Conservation (phyloP, 1,140 invertebrate species). For the Notospermus geniculatus region DNA sequence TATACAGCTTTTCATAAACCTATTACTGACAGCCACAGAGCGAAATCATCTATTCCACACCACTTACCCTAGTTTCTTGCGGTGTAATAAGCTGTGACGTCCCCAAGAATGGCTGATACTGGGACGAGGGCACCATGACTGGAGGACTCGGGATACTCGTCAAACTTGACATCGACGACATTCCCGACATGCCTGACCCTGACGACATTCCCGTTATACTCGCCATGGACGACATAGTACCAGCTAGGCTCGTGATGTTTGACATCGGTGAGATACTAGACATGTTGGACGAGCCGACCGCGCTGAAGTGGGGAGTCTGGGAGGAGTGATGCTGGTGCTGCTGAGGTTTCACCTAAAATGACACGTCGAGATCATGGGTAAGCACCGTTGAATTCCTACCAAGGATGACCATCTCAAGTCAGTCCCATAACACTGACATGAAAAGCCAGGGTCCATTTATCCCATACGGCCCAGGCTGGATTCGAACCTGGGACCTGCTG, state of each 20-base stretch:
- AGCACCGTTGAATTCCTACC: background rate
- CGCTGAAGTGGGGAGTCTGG: slow-evolving; percentile 46
- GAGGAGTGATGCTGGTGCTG: slow-evolving; percentile 59
- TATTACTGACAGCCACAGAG: too few relatives aligned
- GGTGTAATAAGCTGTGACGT: slow-evolving; percentile 38
- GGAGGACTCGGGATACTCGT: slow-evolving; percentile 49
- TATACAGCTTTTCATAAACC: too few relatives aligned
- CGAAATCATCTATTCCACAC: background rate
- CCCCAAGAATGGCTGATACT: slow-evolving; percentile 29
- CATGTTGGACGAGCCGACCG: slow-evolving; percentile 17
- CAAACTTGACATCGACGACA: slow-evolving; percentile 52
- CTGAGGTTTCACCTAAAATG: slow-evolving; percentile 67
- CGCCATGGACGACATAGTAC: background rate
- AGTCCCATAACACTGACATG: background rate
- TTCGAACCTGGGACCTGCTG: background rate
- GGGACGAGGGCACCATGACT: slow-evolving; percentile 46
- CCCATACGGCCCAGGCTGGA: too few relatives aligned
- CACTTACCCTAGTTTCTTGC: slow-evolving; percentile 42
- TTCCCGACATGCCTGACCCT: background rate
- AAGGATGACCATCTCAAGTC: too few relatives aligned
- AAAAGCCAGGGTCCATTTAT: background rate
- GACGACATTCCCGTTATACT: background rate
- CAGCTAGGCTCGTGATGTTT: background rate
- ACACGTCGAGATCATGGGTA: background rate
- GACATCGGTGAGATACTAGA: background rate